Conservation (phyloP, 2,797 vertebrate species). For the Clarias laeviceps region DNA sequence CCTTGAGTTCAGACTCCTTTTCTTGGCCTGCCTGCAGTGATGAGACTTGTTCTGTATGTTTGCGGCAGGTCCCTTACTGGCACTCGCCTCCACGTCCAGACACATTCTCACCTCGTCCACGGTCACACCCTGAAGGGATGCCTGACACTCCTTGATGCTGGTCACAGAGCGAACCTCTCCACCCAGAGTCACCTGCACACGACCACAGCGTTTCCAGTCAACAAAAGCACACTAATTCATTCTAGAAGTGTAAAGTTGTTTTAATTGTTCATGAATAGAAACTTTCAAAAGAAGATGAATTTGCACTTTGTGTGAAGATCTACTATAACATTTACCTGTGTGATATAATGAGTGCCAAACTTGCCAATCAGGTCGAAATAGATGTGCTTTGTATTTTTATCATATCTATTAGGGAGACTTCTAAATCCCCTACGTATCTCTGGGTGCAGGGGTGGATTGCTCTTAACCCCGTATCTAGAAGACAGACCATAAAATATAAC, state of each 20-base stretch:
- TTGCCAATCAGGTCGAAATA: constrained; percentile 59
- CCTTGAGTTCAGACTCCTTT: constrained; percentile 60
- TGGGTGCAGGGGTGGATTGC: constrained; percentile 40
- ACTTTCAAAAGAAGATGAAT: constrained; percentile 45
- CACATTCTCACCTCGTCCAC: constrained; percentile 66
- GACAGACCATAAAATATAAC: not conserved
- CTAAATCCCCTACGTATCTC: constrained; percentile 46
- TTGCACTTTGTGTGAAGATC: not conserved
- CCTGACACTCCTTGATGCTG: constrained; percentile 58
- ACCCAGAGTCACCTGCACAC: constrained; percentile 59
- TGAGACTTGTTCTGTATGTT: not conserved
- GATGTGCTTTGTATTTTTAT: not conserved
- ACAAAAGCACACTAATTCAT: not conserved
- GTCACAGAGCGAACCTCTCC: constrained; percentile 63
- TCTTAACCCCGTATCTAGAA: constrained; percentile 58
- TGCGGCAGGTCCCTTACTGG: fast-evolving
- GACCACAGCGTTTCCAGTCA: constrained; percentile 58
- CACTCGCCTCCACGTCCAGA: constrained; percentile 68
- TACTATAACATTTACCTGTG: constrained; percentile 22
- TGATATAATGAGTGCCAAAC: constrained; percentile 69
- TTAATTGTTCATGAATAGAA: constrained; percentile 45
- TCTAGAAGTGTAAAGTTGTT: constrained; percentile 7
- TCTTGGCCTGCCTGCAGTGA: constrained; percentile 46
- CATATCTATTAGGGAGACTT: constrained; percentile 56
- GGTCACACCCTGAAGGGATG: constrained; percentile 53